Evolutionary conservation across 2,888 invertebrate genomes (phyloP).

Genomic region (Epinotia ramella): DNA sequence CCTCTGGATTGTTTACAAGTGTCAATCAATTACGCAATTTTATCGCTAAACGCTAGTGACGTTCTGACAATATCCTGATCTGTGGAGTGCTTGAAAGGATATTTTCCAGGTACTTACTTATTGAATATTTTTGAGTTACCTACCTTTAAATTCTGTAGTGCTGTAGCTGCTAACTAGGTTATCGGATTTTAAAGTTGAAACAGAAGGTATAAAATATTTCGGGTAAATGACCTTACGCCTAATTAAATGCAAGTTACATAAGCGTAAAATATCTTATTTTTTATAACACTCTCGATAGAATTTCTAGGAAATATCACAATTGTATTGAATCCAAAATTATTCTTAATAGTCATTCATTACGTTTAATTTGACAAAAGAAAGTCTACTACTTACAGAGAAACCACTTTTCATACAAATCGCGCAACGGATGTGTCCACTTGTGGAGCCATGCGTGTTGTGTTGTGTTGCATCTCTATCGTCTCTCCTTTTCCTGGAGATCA

Average conservation of each 20-base stretch:
- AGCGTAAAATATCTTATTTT: too few relatives aligned
- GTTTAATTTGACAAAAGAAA: slow-evolving; percentile 19
- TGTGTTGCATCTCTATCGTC: slow-evolving; percentile 5
- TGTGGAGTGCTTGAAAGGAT: slow-evolving; percentile 46
- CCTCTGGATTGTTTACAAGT: slow-evolving; percentile 56
- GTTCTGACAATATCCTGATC: slow-evolving; percentile 45
- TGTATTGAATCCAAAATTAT: not conserved
- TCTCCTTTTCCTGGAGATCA: slow-evolving; percentile 1
- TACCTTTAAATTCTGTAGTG: not conserved
- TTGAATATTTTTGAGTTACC: not conserved
- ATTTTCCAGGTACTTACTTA: slow-evolving; percentile 23
- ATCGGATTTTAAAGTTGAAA: not conserved
- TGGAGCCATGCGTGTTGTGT: slow-evolving; percentile 34
- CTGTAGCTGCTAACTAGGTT: not conserved
- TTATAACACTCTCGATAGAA: too few relatives aligned
- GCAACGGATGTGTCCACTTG: slow-evolving; percentile 6
- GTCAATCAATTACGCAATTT: slow-evolving; percentile 51
- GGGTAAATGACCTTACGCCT: too few relatives aligned
- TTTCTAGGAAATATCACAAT: not conserved
- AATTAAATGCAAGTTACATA: too few relatives aligned
- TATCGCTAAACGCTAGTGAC: slow-evolving; percentile 29
- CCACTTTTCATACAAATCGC: slow-evolving; percentile 1
- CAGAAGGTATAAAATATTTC: too few relatives aligned
- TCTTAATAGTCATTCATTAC: not conserved
- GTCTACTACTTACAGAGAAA: slow-evolving; percentile 9